Evolutionary conservation across 1,140 invertebrate genomes (phyloP), one percentile per base, ranked within the genome.

Genomic region (Phortica variegata): DNA sequence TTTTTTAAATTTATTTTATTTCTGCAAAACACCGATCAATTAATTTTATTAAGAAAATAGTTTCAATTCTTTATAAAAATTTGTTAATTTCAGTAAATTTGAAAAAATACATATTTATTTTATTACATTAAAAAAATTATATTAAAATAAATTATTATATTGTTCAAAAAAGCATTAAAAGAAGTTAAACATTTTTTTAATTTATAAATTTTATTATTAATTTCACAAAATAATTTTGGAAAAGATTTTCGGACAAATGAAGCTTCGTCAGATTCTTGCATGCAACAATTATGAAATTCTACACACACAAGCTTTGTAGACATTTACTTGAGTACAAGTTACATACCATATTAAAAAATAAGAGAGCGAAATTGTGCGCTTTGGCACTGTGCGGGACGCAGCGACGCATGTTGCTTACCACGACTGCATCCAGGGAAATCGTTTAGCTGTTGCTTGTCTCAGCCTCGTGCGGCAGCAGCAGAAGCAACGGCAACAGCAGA

Each of bases 351-450:
- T n/a, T 52, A 41, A 39, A 45, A 56, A 45, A 52, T 31, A 54
- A 60, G 49, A 58, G 61, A 60, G 57, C 54, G 49, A n/a, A n/a
- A 50, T 59, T 60, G 63, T 56, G 68, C 59, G 60, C 54, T 63
- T 62, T 48, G 53, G 63, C 56, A 31, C 48, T 34, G 12, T 32
- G 38, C 48, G 63, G 36, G 62, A 62, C 62, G 63, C 41, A 39
- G 37, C 32, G 36, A 13, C 20, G 34, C 29, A 43, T 31, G 20
- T 18, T 32, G 16, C 34, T 41, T 42, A 44, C 49, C 45, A 60
- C n/a, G n/a, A 61, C 63, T 65, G 63, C 63, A 66, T 68, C 63
- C 63, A 68, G 63, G 63, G 63, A 66, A 68, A 66, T 68, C 63
- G 63, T 57, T 66, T 66, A 66, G 63, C 63, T 66, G 63, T 66